phyloP scores from a whole-genome alignment of 2,113 vertebrate species.

The Amazona vittata region DNA sequence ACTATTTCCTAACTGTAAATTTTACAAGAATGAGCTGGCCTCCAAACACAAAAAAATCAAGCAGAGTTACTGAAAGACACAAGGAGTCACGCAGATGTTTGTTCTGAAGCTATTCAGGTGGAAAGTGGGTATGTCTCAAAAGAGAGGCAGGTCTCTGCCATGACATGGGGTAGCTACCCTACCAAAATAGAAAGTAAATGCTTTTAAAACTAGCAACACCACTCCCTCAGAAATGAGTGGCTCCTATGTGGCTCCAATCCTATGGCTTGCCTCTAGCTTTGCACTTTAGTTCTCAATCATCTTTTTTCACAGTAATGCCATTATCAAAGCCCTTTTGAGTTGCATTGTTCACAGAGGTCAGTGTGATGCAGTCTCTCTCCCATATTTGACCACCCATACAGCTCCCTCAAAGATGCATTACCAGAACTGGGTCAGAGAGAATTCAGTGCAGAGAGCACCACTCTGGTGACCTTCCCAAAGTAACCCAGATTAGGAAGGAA shows the following conservation, averaged over 20 bases:
- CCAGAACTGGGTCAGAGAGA: background rate
- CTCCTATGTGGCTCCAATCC: background rate
- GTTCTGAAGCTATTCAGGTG: constrained; percentile 47
- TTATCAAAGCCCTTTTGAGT: background rate
- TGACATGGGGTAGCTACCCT: background rate
- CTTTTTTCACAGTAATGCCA: background rate
- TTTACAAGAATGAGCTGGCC: background rate
- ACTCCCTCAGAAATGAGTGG: background rate
- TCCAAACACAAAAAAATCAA: background rate
- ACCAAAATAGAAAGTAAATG: background rate
- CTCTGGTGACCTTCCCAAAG: background rate
- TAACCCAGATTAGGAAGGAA: background rate
- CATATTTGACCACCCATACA: background rate
- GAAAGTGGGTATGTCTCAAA: constrained; percentile 37
- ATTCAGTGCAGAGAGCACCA: background rate
- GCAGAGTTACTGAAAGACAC: background rate
- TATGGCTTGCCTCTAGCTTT: background rate
- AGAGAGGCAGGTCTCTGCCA: background rate
- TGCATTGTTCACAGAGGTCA: background rate
- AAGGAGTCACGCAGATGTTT: constrained; percentile 24
- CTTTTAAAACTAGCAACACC: background rate
- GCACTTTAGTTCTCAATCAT: background rate
- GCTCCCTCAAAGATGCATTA: background rate
- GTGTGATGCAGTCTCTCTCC: background rate
- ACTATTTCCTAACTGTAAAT: background rate